phyloP scores from a whole-genome alignment of 2,888 invertebrate species.

The Cephonodes hylas region DNA sequence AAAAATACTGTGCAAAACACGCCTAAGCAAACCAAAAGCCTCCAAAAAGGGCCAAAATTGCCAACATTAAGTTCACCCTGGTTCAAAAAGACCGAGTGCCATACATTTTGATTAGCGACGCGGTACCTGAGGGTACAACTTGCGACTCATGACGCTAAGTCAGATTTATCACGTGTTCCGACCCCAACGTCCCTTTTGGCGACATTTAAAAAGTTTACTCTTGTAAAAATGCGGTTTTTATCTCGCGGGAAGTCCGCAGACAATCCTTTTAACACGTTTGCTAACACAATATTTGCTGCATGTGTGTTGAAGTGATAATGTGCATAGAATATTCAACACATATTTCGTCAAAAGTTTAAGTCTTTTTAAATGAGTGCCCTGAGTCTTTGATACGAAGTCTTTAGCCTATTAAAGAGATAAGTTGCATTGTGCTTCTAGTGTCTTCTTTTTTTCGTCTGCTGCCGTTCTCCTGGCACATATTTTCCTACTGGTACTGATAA shows the following conservation, averaged over 20 bases:
- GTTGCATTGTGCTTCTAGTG: too few species aligned
- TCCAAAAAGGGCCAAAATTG: background rate
- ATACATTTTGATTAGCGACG: conserved; percentile 67
- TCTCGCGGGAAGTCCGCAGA: background rate
- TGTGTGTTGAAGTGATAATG: background rate
- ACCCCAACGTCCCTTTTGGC: conserved; percentile 48
- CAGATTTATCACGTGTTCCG: conserved; percentile 64
- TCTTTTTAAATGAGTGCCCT: too few species aligned
- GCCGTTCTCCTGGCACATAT: too few species aligned
- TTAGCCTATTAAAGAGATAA: too few species aligned
- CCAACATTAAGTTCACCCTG: background rate
- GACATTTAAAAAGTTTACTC: conserved; percentile 9
- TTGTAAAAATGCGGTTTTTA: conserved; percentile 1
- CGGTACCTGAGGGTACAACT: conserved; percentile 52
- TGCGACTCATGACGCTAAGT: conserved; percentile 60
- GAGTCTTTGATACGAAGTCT: too few species aligned
- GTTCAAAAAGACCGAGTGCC: conserved; percentile 13
- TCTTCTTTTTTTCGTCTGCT: too few species aligned
- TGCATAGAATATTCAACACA: background rate
- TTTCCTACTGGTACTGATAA: too few species aligned
- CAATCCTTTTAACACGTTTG: background rate
- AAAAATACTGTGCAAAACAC: too few species aligned
- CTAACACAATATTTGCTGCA: background rate
- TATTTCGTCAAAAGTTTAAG: background rate
- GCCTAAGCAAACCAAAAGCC: too few species aligned